Percentiles rank a stretch among this genome's conserved stretches.
Evolutionary conservation across 2,113 vertebrate species (phyloP).

Genomic region (Corapipo altera): DNA sequence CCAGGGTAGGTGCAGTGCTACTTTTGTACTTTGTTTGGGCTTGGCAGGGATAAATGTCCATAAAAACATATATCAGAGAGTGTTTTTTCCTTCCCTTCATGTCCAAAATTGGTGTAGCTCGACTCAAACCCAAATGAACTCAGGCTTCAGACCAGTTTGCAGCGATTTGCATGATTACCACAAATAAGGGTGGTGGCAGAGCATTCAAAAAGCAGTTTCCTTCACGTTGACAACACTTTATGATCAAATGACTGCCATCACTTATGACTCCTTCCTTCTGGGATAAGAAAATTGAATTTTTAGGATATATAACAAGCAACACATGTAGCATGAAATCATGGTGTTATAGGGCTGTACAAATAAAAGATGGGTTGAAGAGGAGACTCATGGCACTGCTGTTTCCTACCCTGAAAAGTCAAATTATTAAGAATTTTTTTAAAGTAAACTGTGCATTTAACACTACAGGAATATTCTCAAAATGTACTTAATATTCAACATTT

Average conservation of each 20-base stretch:
- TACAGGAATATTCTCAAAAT: not conserved
- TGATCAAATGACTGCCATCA: slow-evolving; percentile 27
- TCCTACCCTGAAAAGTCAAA: not conserved
- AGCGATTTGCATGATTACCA: slow-evolving; percentile 34
- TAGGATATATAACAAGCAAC: slow-evolving; percentile 20
- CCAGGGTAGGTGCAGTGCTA: not conserved
- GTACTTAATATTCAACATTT: not conserved
- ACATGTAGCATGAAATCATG: slow-evolving; percentile 17
- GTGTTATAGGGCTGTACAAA: not conserved
- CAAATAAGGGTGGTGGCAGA: slow-evolving; percentile 13
- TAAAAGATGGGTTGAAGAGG: not conserved
- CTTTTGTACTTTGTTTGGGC: not conserved
- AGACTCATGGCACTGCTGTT: not conserved
- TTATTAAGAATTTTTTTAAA: not conserved
- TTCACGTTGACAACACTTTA: slow-evolving; percentile 12
- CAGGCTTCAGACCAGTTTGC: not conserved
- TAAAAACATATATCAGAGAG: not conserved
- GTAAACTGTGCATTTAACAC: not conserved
- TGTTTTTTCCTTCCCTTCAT: not conserved
- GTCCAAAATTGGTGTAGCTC: not conserved
- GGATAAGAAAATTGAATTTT: slow-evolving; percentile 61
- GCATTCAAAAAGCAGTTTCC: not conserved
- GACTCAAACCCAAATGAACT: not conserved
- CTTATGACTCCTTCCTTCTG: slow-evolving; percentile 35
- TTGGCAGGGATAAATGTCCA: not conserved